Evolutionary conservation across 2,113 vertebrate species (phyloP).

Genomic region (Cricetomys ansorgei): DNA sequence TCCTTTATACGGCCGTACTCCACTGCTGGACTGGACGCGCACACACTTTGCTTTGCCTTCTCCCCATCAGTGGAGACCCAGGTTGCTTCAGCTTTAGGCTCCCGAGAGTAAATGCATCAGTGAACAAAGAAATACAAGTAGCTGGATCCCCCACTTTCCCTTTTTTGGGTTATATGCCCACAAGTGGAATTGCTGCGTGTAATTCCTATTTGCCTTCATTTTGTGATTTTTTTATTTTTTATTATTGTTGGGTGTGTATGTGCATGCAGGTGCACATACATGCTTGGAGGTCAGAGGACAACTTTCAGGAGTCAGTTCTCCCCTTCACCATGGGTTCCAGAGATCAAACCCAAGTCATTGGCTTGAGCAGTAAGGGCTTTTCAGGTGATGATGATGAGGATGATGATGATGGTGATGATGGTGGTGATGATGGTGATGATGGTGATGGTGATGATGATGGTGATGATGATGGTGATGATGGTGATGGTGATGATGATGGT

Average conservation of each 20-base stretch:
- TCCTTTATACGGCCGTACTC: neutral
- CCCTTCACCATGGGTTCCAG: neutral
- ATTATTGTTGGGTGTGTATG: neutral
- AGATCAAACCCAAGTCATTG: neutral
- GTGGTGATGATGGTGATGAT: neutral
- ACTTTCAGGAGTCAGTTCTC: neutral
- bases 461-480: neutral
- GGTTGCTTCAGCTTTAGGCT: neutral
- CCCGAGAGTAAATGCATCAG: neutral
- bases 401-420: neutral
- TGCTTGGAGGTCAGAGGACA: neutral
- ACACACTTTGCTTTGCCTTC: neutral
- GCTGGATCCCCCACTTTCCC: too few relatives aligned
- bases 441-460: neutral
- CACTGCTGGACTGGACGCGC: too few relatives aligned
- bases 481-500: neutral
- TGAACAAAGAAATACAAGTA: neutral
- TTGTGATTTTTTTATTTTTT: neutral
- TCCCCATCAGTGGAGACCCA: neutral
- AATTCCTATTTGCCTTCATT: neutral
- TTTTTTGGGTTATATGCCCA: neutral
- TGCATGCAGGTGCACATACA: neutral
- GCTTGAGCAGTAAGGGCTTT: neutral
- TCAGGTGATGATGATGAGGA: neutral
- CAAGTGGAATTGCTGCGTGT: neutral